Conservation (phyloP, 2,888 invertebrate genomes). For the Bombyx huttoni region DNA sequence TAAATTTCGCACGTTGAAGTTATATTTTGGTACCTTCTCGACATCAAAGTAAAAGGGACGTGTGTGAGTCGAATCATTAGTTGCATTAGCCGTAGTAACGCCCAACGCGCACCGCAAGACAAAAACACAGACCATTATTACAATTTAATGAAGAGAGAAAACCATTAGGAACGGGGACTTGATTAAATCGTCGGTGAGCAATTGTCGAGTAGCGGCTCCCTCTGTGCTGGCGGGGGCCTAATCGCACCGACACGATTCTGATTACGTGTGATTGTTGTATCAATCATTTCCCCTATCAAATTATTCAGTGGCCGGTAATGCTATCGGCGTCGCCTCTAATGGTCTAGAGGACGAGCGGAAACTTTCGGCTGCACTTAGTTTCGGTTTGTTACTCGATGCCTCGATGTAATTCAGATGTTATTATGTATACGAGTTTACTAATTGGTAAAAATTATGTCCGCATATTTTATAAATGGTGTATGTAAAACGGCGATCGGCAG, state of each 20-base stretch:
- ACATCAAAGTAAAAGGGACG: constrained; percentile 4
- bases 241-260: constrained; percentile 65
- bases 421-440: constrained; percentile 17
- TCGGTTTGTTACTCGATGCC: constrained; percentile 61
- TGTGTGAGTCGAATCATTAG: constrained; percentile 21
- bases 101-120: constrained; percentile 34
- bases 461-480: too few relatives aligned
- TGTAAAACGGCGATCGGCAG: too few relatives aligned
- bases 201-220: constrained; percentile 45
- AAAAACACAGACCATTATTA: constrained; percentile 60
- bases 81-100: constrained; percentile 26
- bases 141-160: constrained; percentile 64
- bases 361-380: constrained; percentile 63
- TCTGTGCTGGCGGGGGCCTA: constrained; percentile 41
- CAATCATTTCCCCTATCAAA: constrained; percentile 71
- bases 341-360: constrained; percentile 43
- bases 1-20: constrained; percentile 8
- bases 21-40: not conserved
- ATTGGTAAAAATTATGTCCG: not conserved
- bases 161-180: constrained; percentile 56
- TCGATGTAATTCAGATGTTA: constrained; percentile 57
- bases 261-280: constrained; percentile 69
- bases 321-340: constrained; percentile 53
- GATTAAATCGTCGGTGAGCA: constrained; percentile 63
- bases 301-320: constrained; percentile 69